phyloP scores from a whole-genome alignment of 2,113 vertebrate genomes.

The Thamnophis sirtalis region DNA sequence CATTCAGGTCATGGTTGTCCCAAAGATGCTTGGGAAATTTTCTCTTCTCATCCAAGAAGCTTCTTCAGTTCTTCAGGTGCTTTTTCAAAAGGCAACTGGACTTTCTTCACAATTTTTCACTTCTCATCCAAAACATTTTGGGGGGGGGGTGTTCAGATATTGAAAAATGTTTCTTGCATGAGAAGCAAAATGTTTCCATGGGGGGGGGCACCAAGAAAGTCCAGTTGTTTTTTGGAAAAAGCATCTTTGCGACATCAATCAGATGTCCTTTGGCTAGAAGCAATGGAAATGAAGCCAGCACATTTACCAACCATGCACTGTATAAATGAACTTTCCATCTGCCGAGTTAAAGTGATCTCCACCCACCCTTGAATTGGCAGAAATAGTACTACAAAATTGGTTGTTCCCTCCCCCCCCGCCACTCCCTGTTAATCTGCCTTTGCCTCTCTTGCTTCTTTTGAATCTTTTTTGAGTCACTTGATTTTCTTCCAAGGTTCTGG shows the following conservation, averaged over 20 bases:
- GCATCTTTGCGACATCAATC: background rate
- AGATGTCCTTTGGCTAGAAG: background rate
- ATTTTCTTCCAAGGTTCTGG: background rate
- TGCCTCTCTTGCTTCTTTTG: background rate
- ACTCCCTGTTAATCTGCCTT: background rate
- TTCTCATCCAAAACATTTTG: background rate
- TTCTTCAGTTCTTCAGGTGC: too few species aligned
- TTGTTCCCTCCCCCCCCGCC: background rate
- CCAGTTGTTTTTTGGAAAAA: background rate
- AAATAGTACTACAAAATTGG: background rate
- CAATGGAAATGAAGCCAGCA: background rate
- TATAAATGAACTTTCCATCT: background rate
- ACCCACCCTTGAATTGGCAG: background rate
- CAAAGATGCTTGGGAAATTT: background rate
- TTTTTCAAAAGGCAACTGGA: background rate
- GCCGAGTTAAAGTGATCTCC: background rate
- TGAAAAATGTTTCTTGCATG: too few species aligned
- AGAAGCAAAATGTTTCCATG: background rate
- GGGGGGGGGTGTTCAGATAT: background rate
- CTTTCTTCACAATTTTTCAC: background rate
- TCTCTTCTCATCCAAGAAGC: too few species aligned
- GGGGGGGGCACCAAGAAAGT: too few species aligned
- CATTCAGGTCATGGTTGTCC: too few species aligned
- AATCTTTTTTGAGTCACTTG: background rate
- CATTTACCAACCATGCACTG: too few species aligned